A percentile compares a stretch with the other conserved stretches of the same genome.
These are phyloP conservation scores for Hoplostethus mediterraneus DNA, from an alignment of 2,797 vertebrate species.

Conservation along the genomic window DNA sequence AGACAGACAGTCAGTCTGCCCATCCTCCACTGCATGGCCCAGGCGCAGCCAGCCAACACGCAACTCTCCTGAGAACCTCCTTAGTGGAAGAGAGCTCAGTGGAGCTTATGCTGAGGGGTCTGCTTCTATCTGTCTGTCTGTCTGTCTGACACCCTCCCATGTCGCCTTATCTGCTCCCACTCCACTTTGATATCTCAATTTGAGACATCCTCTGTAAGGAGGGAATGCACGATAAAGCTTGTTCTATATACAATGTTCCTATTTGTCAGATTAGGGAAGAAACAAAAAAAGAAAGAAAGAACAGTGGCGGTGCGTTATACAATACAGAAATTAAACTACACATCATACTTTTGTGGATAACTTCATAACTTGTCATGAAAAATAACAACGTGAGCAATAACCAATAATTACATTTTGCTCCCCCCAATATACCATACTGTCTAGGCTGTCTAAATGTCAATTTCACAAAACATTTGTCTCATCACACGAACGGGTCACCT, in stretches of 20 bases:
- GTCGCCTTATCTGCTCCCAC: conserved; percentile 61
- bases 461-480: conserved; percentile 63
- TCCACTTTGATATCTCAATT: conserved; percentile 71
- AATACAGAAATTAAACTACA: conserved; percentile 18
- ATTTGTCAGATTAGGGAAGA: conserved; percentile 21
- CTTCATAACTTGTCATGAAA: conserved; percentile 24
- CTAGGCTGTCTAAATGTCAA: conserved; percentile 46
- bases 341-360: conserved; percentile 29
- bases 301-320: background rate
- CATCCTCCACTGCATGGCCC: conserved; percentile 69
- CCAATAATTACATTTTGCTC: conserved; percentile 58
- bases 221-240: conserved; percentile 31
- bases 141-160: conserved; percentile 68
- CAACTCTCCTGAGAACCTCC: conserved; percentile 77
- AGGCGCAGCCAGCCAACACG: conserved; percentile 72
- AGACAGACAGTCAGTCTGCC: conserved; percentile 79
- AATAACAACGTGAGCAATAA: conserved; percentile 32
- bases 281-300: background rate
- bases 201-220: conserved; percentile 27
- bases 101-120: conserved; percentile 74
- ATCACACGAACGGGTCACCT: conserved; percentile 58
- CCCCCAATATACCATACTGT: conserved; percentile 51
- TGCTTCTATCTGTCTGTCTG: conserved; percentile 60
- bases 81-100: conserved; percentile 71
- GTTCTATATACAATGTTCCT: conserved; percentile 4